Evolutionary conservation across 2,113 vertebrate genomes (phyloP), one percentile per base, ranked within the genome.

Genomic region (Amblyopsis rosae): DNA sequence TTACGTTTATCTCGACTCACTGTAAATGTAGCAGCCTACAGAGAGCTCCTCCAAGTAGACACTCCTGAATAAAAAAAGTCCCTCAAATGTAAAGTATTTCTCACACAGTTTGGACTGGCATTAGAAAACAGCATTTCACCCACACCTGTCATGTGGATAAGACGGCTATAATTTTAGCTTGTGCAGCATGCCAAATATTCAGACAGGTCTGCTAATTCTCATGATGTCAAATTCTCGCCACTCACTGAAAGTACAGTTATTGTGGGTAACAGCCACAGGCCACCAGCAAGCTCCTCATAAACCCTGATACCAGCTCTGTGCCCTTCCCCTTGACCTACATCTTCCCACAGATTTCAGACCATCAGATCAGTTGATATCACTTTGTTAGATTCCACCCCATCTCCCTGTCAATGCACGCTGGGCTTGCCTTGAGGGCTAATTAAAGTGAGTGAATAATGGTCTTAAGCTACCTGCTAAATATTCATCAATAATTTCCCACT

Each of bases 381-480:
- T 86, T 81, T 58, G 82, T 81, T 76, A 75, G 60, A n/a, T 48
- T 61, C 63, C 47, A 66, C 63, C 66, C 66, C 53, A 62, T 70
- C 65, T 62, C 15, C 76, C 55, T 13, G 8, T 15, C 50, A 19
- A 62, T 32, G 75, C 69, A 76, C 61, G 3, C 47, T 41, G 71
- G 75, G 66, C 48, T 57, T 16, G 65, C 80, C 75, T 62, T 61
- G 62, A 65, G 45, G 53, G 80, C 80, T 86, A 77, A 89, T 86
- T 86, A 76, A 75, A 86, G 83, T 16, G 69, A 59, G 55, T 80
- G 79, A 88, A 81, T 88, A 84, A 68, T 53, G 65, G 48, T 70
- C 59, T 76, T 61, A 67, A 59, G 69, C 15, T 65, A 79, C 77
- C 81, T 84, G 86, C 82, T 91, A 85, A 90, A 19, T 19, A 19